These are phyloP conservation scores for Drosophila limbata DNA, from an alignment of 2,888 invertebrate species.

Conservation along the genomic window DNA sequence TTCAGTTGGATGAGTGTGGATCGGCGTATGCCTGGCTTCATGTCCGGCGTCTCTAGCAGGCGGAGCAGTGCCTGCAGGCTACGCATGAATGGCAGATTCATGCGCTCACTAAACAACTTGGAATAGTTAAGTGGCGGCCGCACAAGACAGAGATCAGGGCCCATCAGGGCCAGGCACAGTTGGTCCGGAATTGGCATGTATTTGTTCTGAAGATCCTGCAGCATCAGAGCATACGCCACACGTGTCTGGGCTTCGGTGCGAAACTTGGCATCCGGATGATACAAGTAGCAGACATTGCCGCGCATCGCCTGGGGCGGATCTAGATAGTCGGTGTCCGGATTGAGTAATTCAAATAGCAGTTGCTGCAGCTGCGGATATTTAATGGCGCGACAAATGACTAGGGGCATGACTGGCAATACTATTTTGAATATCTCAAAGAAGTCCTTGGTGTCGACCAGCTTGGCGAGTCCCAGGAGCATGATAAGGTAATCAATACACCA, in stretches of 20 bases:
- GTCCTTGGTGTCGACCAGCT: constrained; percentile 61
- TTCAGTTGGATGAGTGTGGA: constrained; percentile 69
- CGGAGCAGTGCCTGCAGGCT: constrained; percentile 73
- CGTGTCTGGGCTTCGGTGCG: constrained; percentile 77
- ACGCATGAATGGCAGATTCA: constrained; percentile 14
- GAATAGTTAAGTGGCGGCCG: constrained; percentile 62
- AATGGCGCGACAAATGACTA: constrained; percentile 66
- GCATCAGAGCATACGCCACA: constrained; percentile 71
- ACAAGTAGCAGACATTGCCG: constrained; percentile 81
- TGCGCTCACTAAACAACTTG: constrained; percentile 67
- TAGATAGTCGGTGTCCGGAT: constrained; percentile 75
- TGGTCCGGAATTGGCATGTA: constrained; percentile 66
- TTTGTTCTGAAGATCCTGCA: constrained; percentile 48
- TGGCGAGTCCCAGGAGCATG: constrained; percentile 76
- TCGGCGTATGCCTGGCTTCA: constrained; percentile 81
- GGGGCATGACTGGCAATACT: constrained; percentile 71
- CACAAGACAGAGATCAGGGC: constrained; percentile 75
- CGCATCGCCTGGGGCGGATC: constrained; percentile 67
- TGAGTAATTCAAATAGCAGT: constrained; percentile 67
- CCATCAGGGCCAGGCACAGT: constrained; percentile 70
- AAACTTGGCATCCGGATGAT: constrained; percentile 60
- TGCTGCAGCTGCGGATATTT: constrained; percentile 37
- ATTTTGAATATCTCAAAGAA: constrained; percentile 70
- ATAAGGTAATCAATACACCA: constrained; percentile 75
- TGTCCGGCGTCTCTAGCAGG: constrained; percentile 72